phyloP scores from a whole-genome alignment of 2,888 invertebrate genomes.

The Galerucella pusilla region DNA sequence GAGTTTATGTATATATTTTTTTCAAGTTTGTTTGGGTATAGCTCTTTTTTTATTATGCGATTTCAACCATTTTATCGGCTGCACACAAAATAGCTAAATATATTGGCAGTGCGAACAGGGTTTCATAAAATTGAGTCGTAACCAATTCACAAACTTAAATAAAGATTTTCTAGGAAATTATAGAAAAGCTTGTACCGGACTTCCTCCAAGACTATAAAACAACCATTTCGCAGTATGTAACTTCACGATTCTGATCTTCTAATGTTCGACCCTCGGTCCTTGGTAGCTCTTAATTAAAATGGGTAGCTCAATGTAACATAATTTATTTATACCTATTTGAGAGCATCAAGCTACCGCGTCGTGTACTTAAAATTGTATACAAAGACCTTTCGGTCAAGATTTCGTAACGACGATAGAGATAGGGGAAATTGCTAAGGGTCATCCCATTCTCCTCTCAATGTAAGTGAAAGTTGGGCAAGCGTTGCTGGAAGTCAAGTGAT shows the following conservation, averaged over 20 bases:
- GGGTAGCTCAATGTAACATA: constrained; percentile 26
- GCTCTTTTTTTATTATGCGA: too few species aligned
- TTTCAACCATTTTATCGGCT: too few species aligned
- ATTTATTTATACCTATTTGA: constrained; percentile 35
- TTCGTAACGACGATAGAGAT: constrained; percentile 2
- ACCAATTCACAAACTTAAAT: too few species aligned
- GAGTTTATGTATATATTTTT: too few species aligned
- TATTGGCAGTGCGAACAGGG: too few species aligned
- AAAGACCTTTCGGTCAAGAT: constrained; percentile 10
- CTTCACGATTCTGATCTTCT: constrained; percentile 6
- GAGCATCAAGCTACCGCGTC: constrained; percentile 15
- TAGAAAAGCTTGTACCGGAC: neutral
- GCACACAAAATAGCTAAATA: too few species aligned
- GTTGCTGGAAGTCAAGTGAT: constrained; percentile 3
- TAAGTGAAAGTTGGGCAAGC: constrained; percentile 9
- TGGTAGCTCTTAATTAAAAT: constrained; percentile 27
- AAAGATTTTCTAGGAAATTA: too few species aligned
- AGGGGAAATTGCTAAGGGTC: constrained; percentile 6
- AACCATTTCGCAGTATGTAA: constrained; percentile 8
- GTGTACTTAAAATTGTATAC: constrained; percentile 2
- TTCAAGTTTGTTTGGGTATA: too few species aligned
- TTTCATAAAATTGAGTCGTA: too few species aligned
- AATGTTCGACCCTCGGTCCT: constrained; percentile 32
- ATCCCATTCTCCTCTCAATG: constrained; percentile 2
- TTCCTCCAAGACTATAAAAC: constrained; percentile 21